These are phyloP conservation scores for Hoplodrina blanda DNA, from an alignment of 2,888 invertebrate genomes.

Conservation along the genomic window DNA sequence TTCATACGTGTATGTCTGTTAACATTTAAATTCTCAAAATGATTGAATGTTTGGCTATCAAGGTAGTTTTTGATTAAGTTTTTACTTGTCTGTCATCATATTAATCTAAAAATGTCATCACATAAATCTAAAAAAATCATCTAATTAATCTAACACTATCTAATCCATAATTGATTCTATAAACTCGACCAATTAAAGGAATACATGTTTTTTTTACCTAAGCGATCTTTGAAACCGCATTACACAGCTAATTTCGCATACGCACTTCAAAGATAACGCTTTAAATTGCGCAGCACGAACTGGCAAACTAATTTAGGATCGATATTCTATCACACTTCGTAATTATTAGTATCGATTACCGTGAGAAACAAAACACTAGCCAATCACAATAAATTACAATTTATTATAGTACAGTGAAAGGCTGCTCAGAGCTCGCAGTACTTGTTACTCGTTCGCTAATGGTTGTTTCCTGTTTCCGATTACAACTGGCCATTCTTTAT, in stretches of 20 bases:
- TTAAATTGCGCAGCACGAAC: neutral
- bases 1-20: constrained; percentile 20
- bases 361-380: constrained; percentile 57
- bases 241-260: neutral
- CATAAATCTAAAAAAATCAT: constrained; percentile 5
- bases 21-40: constrained; percentile 17
- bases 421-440: constrained; percentile 16
- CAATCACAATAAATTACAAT: constrained; percentile 63
- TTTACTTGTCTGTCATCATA: neutral
- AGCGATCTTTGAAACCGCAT: neutral
- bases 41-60: constrained; percentile 10
- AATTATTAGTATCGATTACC: constrained; percentile 47
- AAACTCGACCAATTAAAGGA: neutral
- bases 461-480: constrained; percentile 52
- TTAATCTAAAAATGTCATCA: constrained; percentile 14
- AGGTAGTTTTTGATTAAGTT: constrained; percentile 11
- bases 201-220: too few relatives aligned
- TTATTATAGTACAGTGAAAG: constrained; percentile 48
- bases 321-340: constrained; percentile 32
- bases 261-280: neutral
- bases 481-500: constrained; percentile 26
- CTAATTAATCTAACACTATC: neutral
- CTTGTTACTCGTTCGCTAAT: constrained; percentile 41
- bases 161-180: neutral
- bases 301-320: constrained; percentile 23